Evolutionary conservation across 1,140 invertebrate genomes (phyloP), one percentile per base, ranked within the genome.

Genomic region (Ylistrum balloti): DNA sequence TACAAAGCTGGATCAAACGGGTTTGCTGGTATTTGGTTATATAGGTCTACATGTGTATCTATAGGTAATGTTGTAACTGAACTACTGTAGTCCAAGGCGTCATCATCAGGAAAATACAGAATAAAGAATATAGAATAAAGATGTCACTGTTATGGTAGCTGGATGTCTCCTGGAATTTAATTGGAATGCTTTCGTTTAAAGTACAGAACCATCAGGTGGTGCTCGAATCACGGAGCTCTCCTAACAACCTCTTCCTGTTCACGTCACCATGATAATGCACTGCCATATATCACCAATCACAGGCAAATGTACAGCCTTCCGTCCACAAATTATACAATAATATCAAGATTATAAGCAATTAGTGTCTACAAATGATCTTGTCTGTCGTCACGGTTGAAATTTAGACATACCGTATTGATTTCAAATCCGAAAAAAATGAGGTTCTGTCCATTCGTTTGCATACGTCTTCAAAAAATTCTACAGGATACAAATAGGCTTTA

Each of bases 141-240:
- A 74, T n/a, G 56, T n/a, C 9, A 28, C 56, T 74, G 15, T 1
- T 74, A 28, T 7, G 56, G n/a, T 28, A 74, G 15, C n/a, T 28
- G n/a, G 56, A 74, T 74, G n/a, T n/a, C 56, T 74, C 22, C 1
- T 28, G 56, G n/a, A n/a, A 74, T 74, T 74, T 28, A 74, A 74
- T 74, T 74, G 56, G 56, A 7, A 28, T 74, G 56, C 22, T 74
- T 74, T 74, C 56, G 22, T 28, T 74, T 74, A 74, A 74, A 74
- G 56, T 74, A 74, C 56, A 74, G n/a, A 11, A 74, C 28, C 56
- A 74, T 74, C 56, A 74, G 56, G 56, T 74, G n/a, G 56, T 74
- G 56, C 56, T 15, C 56, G 11, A 1, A n/a, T 9, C 56, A 74
- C 56, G 5, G 17, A 22, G 22, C 56, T 74, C n/a, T n/a, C 56